Conservation (phyloP, 2,888 invertebrate species). For the Eupithecia vulgata region DNA sequence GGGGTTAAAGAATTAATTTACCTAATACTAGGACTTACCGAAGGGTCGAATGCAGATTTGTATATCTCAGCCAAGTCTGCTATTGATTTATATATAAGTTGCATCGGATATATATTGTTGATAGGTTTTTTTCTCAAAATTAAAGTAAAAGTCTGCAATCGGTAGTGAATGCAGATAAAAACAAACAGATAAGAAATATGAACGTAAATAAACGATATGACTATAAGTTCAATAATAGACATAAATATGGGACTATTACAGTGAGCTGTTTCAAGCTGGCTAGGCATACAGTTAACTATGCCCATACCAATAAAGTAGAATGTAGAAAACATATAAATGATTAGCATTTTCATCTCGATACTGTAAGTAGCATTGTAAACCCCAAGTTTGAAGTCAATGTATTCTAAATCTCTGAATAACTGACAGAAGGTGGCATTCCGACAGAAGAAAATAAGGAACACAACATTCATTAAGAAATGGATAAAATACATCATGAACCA, state of each 20-base stretch:
- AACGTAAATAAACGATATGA: neutral
- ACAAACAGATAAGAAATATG: neutral
- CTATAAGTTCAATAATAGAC: neutral
- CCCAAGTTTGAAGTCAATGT: neutral
- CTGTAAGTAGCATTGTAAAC: neutral
- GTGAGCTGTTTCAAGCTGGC: neutral
- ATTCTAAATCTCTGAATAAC: neutral
- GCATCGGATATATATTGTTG: neutral
- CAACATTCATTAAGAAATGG: neutral
- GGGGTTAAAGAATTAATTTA: neutral
- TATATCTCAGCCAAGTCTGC: neutral
- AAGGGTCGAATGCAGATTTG: neutral
- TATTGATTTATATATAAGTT: constrained; percentile 5
- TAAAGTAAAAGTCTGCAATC: neutral
- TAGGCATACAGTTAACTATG: neutral
- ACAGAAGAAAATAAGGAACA: neutral
- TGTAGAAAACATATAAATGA: neutral
- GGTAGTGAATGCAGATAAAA: neutral
- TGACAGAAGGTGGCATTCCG: neutral
- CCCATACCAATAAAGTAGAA: neutral
- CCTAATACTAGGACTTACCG: neutral
- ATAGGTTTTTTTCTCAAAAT: neutral
- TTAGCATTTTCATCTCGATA: neutral
- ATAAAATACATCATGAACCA: neutral
- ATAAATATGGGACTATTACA: neutral